phyloP scores from a whole-genome alignment of 2,797 vertebrate genomes.

The Micromesistius poutassou region DNA sequence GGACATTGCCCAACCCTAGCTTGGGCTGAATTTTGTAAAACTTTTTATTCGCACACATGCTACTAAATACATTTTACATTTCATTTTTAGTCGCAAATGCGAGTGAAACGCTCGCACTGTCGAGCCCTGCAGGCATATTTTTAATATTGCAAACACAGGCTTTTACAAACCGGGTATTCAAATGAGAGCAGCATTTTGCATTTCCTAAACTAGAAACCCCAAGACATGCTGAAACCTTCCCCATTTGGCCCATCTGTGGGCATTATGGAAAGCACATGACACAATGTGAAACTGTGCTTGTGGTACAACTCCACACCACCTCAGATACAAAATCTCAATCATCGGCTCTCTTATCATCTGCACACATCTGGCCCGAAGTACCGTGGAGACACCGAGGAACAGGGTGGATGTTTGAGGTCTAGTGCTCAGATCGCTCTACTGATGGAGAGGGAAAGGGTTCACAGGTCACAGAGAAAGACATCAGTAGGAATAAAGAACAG shows the following conservation, averaged over 20 bases:
- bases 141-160: not conserved
- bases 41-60: too few relatives aligned
- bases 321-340: not conserved
- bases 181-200: conserved; percentile 2
- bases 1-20: too few relatives aligned
- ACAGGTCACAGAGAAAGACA: too few relatives aligned
- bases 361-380: not conserved
- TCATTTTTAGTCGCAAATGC: too few relatives aligned
- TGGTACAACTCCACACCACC: not conserved
- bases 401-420: not conserved
- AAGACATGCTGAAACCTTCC: conserved; percentile 1
- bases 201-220: not conserved
- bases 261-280: not conserved
- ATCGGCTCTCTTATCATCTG: not conserved
- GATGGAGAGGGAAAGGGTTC: too few relatives aligned
- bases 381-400: not conserved
- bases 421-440: too few relatives aligned
- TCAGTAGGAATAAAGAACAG: too few relatives aligned
- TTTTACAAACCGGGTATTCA: not conserved
- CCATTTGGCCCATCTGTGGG: not conserved
- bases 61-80: too few relatives aligned
- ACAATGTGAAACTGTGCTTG: not conserved
- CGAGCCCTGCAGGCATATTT: not conserved
- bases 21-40: too few relatives aligned
- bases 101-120: too few relatives aligned